Base-by-base conservation (phyloP, 2,888 invertebrate species). In the Polydrusus cervinus region DNA sequence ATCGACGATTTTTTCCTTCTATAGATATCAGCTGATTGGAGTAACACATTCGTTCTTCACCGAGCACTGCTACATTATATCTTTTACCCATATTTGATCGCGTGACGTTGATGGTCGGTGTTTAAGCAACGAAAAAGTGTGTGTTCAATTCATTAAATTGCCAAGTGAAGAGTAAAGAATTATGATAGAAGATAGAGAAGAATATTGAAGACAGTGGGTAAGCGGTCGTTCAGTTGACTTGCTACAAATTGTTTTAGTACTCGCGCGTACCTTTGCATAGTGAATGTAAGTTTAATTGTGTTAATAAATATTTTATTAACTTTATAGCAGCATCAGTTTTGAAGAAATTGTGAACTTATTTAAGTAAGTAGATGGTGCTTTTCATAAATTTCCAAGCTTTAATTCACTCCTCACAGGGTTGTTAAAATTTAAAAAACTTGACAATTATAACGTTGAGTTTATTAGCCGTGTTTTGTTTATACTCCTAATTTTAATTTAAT, bases 21-120 rank as follows among this genome's bases (percentile, higher is more conserved):
- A 16, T 16, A 30, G 57, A 57, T 38, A 64, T 64, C 64, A 64
- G 64, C 64, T 64, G 64, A 64, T 64, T 25, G 49, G 11, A 47
- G 64, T 34, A 47, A n/a, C 30, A 38, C 57, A 60, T 60, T 60
- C 57, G 57, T 14, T 34, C 8, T 14, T 14, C 30, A 60, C 3
- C 16, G n/a, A 60, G 57, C 18, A 38, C 6, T 38, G 16, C 38
- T 14, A 11, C 16, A 13, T 10, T n/a, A 6, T 25, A 20, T 11
- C 25, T 51, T 51, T 5, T 11, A 25, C 51, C 8, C 20, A 25
- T 13, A 25, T 13, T 13, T 0, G 6, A 2, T 1, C 53, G 25
- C 53, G 51, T 51, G 53, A 53, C 53, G 13, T 11, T 7, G 10
- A 18, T 18, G 16, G 49, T 18, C 11, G 18, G n/a, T 18, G 18